phyloP scores from a whole-genome alignment of 2,797 vertebrate species.

The Chaunax sp. region DNA sequence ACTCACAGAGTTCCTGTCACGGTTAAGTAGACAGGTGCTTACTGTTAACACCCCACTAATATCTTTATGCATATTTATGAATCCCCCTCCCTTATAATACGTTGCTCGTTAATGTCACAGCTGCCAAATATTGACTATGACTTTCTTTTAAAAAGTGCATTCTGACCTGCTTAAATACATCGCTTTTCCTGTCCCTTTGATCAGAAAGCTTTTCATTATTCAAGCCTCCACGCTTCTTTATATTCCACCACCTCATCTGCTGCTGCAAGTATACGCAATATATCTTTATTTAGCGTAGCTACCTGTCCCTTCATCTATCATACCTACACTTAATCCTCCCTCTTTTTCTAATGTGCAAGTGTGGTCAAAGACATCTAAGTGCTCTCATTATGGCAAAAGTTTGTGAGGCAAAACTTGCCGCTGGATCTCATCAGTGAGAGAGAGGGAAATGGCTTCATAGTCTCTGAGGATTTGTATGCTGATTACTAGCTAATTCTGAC shows the following conservation, averaged over 20 bases:
- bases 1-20: conserved; percentile 95
- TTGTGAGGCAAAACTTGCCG: conserved; percentile 66
- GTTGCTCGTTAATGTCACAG: conserved; percentile 95
- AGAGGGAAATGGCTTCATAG: conserved; percentile 72
- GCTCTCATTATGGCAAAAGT: conserved; percentile 71
- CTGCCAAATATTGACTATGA: conserved; percentile 91
- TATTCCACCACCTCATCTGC: conserved; percentile 66
- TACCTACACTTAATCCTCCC: conserved; percentile 46
- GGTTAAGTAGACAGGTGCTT: conserved; percentile 97
- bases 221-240: conserved; percentile 68
- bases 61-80: conserved; percentile 98
- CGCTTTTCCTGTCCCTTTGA: conserved; percentile 81
- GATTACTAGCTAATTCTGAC: conserved; percentile 80
- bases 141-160: conserved; percentile 88
- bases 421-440: conserved; percentile 79
- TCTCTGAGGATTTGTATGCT: conserved; percentile 79
- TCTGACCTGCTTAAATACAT: conserved; percentile 88
- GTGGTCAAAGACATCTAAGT: conserved; percentile 62
- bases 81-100: conserved; percentile 90
- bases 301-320: conserved; percentile 62
- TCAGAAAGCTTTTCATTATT: conserved; percentile 80
- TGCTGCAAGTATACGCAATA: conserved; percentile 71
- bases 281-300: conserved; percentile 76
- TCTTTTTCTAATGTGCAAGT: conserved; percentile 39
- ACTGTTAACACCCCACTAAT: conserved; percentile 97